Conservation (phyloP, 2,797 vertebrate genomes). For the Lithobates sylvaticus region DNA sequence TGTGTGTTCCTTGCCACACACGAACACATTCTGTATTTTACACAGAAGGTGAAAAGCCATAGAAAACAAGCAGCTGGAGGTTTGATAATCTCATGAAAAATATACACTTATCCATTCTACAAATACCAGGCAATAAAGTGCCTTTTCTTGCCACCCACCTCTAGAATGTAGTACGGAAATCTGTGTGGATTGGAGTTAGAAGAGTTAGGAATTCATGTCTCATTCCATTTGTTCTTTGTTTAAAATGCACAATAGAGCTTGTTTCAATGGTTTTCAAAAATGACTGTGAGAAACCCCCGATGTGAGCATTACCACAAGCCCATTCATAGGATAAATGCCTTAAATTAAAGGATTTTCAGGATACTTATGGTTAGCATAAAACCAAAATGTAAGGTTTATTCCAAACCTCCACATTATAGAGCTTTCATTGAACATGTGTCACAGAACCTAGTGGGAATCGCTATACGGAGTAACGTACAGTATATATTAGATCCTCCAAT, state of each 20-base stretch:
- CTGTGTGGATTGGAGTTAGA: constrained; percentile 21
- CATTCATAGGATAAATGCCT: constrained; percentile 7
- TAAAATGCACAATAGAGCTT: constrained; percentile 30
- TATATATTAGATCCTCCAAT: no score
- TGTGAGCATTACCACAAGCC: constrained; percentile 2
- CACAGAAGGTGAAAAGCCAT: not conserved
- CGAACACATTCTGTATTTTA: not conserved
- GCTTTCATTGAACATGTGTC: not conserved
- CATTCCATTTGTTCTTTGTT: constrained; percentile 42
- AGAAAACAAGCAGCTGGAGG: constrained; percentile 23
- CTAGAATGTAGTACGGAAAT: constrained; percentile 4
- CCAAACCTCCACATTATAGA: not conserved
- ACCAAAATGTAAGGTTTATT: constrained; percentile 6
- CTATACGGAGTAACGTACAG: no score
- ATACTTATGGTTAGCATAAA: constrained; percentile 1
- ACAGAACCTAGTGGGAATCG: no score
- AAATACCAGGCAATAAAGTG: constrained; percentile 22
- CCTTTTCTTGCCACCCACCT: constrained; percentile 41
- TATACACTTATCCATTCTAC: constrained; percentile 14
- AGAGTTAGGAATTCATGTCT: constrained; percentile 21
- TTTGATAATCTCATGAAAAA: constrained; percentile 21
- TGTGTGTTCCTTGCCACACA: no score
- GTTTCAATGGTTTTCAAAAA: constrained; percentile 16
- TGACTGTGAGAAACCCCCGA: constrained; percentile 43
- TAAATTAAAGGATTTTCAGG: constrained; percentile 25